These are phyloP conservation scores for Parascotia fuliginaria DNA, from an alignment of 2,888 invertebrate species.

Conservation along the genomic window DNA sequence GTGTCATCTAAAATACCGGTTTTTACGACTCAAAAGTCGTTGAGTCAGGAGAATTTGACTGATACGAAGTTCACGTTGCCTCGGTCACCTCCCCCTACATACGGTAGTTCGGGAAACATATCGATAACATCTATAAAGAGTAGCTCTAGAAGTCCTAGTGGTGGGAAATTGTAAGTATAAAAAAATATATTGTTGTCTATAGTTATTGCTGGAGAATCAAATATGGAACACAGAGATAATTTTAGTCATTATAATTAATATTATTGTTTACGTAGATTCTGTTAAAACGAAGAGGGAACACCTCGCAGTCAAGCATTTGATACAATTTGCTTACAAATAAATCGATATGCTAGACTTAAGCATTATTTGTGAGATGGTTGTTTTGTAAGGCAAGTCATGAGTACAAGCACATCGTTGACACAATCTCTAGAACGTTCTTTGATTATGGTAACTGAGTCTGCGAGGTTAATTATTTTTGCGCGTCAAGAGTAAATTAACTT, in stretches of 20 bases:
- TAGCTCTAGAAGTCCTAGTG: constrained; percentile 85
- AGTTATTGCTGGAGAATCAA: background rate
- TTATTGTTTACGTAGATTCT: constrained; percentile 9
- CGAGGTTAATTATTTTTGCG: too few species aligned
- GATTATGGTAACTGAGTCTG: too few species aligned
- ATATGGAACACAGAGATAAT: constrained; percentile 4
- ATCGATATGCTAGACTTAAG: constrained; percentile 28
- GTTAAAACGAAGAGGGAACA: constrained; percentile 7
- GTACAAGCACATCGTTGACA: too few species aligned
- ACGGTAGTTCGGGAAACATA: constrained; percentile 77
- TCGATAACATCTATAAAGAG: constrained; percentile 88
- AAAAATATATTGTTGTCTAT: background rate
- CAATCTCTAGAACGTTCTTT: too few species aligned
- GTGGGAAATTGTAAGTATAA: constrained; percentile 65
- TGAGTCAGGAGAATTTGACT: constrained; percentile 79
- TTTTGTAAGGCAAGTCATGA: too few species aligned
- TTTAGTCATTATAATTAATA: constrained; percentile 14
- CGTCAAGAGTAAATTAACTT: too few species aligned
- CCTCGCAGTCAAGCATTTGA: constrained; percentile 18
- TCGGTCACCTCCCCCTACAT: constrained; percentile 70
- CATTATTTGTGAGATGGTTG: background rate
- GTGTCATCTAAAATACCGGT: constrained; percentile 84
- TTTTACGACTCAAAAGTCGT: constrained; percentile 78
- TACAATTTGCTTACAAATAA: constrained; percentile 39
- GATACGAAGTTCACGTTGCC: constrained; percentile 74